These are phyloP conservation scores for Synaphobranchus kaupii DNA, from an alignment of 2,797 vertebrate genomes.

Conservation along the genomic window DNA sequence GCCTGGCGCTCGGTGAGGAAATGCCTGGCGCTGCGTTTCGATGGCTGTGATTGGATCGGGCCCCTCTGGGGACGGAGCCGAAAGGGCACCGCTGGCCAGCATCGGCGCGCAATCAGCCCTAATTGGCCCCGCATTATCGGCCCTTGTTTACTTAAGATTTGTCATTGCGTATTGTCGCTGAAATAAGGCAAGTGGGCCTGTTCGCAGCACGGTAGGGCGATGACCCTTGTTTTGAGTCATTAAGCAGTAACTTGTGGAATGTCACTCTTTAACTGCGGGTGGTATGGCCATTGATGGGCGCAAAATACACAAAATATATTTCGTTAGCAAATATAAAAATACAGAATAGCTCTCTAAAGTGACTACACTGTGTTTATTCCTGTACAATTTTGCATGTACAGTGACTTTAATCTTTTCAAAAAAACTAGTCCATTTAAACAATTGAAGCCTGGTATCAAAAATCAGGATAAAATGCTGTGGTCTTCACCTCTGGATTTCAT, in stretches of 20 bases:
- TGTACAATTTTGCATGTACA: not conserved
- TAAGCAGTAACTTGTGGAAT: not conserved
- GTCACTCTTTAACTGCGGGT: not conserved
- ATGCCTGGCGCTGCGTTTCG: slow-evolving; percentile 13
- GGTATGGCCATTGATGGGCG: not conserved
- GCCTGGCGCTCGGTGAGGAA: slow-evolving; percentile 17
- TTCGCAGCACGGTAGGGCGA: not conserved
- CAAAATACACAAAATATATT: not conserved
- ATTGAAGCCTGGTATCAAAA: too few relatives aligned
- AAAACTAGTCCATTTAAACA: too few relatives aligned
- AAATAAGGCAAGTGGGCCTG: not conserved
- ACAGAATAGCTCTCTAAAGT: not conserved
- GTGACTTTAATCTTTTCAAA: too few relatives aligned
- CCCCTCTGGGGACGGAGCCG: slow-evolving; percentile 1
- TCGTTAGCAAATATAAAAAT: not conserved
- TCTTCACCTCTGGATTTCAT: not conserved
- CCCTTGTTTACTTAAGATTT: slow-evolving; percentile 28
- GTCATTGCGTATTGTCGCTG: slow-evolving; percentile 23
- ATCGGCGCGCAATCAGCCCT: slow-evolving; percentile 14
- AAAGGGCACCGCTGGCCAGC: slow-evolving; percentile 16
- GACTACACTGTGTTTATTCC: too few relatives aligned
- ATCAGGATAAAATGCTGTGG: not conserved
- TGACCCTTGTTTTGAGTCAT: not conserved
- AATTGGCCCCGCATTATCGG: slow-evolving; percentile 32
- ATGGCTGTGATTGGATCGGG: slow-evolving; percentile 26